Base-by-base conservation (phyloP, 1,140 invertebrate species). In the Aphelenchoides fujianensis region DNA sequence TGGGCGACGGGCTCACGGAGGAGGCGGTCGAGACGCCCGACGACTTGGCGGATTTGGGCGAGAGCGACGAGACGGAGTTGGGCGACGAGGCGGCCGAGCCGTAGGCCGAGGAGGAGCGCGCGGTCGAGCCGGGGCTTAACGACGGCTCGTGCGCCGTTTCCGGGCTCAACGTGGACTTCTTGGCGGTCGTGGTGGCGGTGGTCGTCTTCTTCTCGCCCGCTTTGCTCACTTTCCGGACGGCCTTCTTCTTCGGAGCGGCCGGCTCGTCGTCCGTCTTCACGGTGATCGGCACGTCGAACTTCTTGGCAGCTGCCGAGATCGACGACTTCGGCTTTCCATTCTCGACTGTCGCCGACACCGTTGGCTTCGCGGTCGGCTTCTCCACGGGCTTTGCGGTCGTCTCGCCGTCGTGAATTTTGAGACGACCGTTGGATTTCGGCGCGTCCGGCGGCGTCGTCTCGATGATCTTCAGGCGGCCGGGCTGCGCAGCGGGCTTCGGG, bases 371-470 rank as follows among this genome's bases (percentile, higher is more conserved):
- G n/a, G n/a, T n/a, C 16, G n/a, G n/a, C 57, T 30, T 61, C 36
- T 61, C 57, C 16, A n/a, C n/a, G 2, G 16, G 16, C 31, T 66
- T 66, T 31, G 28, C 23, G 19, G 63, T 27, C 34, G 23, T 19
- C 34, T 5, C 5, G 34, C 63, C 63, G n/a, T 66, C 63, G 36
- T 66, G 63, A 37, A 66, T 66, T 48, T 66, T 66, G 16, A 66
- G 31, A 2, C 36, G 31, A 34, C 1, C 34, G 53, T 66, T 36
- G 12, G 1, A 19, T 30, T 12, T 16, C n/a, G 63, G 63, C 12
- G 31, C 63, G 31, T 64, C 55, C 7, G 5, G 16, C 32, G 63
- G 31, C 34, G 31, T 66, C 1, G 16, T 66, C 31, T 66, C 63
- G 3, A 66, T 66, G 36, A 66, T 66, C 53, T 66, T 66, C 1